Evolutionary conservation across 1,140 invertebrate genomes (phyloP).

Genomic region (Palaemon carinicauda): DNA sequence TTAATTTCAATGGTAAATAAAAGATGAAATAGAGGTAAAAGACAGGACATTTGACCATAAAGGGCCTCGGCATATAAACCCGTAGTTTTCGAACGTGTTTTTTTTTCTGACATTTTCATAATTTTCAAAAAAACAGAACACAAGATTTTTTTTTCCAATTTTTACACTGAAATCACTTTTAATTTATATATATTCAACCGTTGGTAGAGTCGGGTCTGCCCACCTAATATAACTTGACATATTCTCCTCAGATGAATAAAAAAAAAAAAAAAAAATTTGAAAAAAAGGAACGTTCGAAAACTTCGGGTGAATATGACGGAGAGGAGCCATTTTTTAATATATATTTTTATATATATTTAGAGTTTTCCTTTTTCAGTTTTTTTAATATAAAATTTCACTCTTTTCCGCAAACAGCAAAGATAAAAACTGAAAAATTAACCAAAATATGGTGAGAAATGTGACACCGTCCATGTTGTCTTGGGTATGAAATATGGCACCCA

Average conservation of each 20-base stretch:
- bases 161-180: neutral
- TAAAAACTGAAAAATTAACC: neutral
- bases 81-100: constrained; percentile 50
- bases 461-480: neutral
- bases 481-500: too few relatives aligned
- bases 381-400: neutral
- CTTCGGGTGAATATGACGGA: constrained; percentile 38
- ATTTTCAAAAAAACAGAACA: neutral
- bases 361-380: too few relatives aligned
- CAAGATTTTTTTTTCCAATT: neutral
- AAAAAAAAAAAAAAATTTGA: neutral
- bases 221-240: neutral
- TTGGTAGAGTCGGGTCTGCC: constrained; percentile 44
- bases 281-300: constrained; percentile 45
- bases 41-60: neutral
- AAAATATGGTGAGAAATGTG: neutral
- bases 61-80: constrained; percentile 49
- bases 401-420: neutral
- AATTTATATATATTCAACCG: neutral
- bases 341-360: too few relatives aligned
- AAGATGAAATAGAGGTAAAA: neutral
- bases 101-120: neutral
- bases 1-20: neutral
- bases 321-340: neutral
- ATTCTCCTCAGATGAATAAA: neutral